phyloP scores from a whole-genome alignment of 2,113 vertebrate genomes.

The Lampris megalopsis region DNA sequence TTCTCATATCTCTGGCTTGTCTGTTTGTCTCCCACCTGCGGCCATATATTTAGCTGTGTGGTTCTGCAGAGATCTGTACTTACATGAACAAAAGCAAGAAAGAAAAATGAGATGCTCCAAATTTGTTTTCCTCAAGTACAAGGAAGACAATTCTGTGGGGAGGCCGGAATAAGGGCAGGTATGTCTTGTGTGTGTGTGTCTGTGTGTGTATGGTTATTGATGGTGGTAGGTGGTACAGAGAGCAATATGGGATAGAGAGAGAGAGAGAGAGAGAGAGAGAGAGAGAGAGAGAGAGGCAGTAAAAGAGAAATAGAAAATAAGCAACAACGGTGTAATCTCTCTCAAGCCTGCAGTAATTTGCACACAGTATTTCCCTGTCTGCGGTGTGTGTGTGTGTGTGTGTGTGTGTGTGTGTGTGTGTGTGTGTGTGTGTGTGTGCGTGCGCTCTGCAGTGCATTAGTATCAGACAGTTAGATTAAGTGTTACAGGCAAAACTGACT shows the following conservation, averaged over 20 bases:
- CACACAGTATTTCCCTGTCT: constrained; percentile 9
- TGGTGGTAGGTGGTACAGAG: not conserved
- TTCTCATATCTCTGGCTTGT: no score
- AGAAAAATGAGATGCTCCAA: constrained; percentile 49
- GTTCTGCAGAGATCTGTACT: constrained; percentile 48
- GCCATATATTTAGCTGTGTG: constrained; percentile 52
- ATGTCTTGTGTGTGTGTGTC: constrained; percentile 6
- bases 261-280: not conserved
- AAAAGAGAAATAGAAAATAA: not conserved
- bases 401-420: constrained; percentile 1
- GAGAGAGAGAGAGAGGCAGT: not conserved
- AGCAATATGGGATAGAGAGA: constrained; percentile 6
- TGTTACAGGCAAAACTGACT: constrained; percentile 9
- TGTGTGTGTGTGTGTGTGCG: no score
- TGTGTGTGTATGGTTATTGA: not conserved
- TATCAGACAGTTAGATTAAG: not conserved
- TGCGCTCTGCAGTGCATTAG: not conserved
- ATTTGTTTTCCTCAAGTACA: constrained; percentile 46
- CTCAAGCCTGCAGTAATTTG: not conserved
- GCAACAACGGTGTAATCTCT: not conserved
- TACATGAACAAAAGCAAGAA: constrained; percentile 34
- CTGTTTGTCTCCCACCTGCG: not conserved
- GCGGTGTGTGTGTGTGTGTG: not conserved
- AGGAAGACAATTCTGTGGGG: constrained; percentile 32
- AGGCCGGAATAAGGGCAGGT: constrained; percentile 6